phyloP scores from a whole-genome alignment of 2,113 vertebrate species.

The Pholis gunnellus region DNA sequence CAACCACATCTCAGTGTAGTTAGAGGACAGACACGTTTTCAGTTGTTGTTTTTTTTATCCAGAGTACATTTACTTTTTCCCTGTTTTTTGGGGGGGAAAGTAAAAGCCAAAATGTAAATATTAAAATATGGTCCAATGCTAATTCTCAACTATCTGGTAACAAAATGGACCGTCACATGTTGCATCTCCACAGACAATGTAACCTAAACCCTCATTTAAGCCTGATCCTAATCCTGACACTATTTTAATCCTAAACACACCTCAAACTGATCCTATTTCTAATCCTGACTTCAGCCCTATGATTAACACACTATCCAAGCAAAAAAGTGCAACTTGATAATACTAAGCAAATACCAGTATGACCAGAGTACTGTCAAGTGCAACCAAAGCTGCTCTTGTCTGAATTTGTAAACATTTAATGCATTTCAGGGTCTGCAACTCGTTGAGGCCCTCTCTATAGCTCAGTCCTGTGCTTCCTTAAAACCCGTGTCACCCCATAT shows the following conservation, averaged over 20 bases:
- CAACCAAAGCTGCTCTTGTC: slow-evolving; percentile 75
- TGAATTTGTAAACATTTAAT: slow-evolving; percentile 82
- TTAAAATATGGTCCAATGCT: neutral
- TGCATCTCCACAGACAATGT: neutral
- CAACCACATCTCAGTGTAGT: neutral
- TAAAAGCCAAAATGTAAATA: slow-evolving; percentile 18
- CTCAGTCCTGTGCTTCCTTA: slow-evolving; percentile 62
- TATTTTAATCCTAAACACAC: slow-evolving; percentile 26
- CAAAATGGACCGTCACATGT: neutral
- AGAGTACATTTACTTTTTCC: neutral
- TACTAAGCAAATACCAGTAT: slow-evolving; percentile 65
- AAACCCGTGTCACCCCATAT: slow-evolving; percentile 35
- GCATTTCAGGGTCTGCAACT: slow-evolving; percentile 63
- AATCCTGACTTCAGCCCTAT: slow-evolving; percentile 20
- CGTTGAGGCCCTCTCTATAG: slow-evolving; percentile 43
- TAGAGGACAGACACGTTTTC: neutral
- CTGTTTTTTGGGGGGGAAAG: neutral
- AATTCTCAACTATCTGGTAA: neutral
- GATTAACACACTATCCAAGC: slow-evolving; percentile 8
- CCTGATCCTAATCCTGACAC: slow-evolving; percentile 15
- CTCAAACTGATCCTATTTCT: slow-evolving; percentile 28
- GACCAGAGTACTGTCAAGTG: slow-evolving; percentile 65
- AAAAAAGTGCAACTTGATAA: slow-evolving; percentile 24
- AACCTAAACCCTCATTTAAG: neutral
- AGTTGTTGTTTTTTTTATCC: neutral